Conservation (phyloP, 2,797 vertebrate genomes). For the Melanotaenia pygmaea region DNA sequence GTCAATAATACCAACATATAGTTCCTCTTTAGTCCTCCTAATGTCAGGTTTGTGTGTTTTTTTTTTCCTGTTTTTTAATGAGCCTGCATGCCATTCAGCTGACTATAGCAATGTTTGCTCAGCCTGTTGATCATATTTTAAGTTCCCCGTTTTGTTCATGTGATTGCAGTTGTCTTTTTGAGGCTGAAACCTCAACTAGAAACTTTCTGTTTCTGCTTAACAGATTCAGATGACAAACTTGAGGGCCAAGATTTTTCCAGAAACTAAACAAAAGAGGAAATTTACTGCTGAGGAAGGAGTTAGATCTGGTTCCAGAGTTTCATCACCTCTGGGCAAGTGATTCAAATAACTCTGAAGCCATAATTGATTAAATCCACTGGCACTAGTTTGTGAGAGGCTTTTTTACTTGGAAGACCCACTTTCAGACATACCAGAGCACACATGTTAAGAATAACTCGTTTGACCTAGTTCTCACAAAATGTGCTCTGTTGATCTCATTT, state of each 20-base stretch:
- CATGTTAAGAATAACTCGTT: neutral
- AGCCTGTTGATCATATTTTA: neutral
- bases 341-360: neutral
- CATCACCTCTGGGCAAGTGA: slow-evolving; percentile 7
- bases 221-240: neutral
- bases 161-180: neutral
- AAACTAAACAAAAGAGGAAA: neutral
- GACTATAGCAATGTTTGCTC: neutral
- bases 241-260: neutral
- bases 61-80: neutral
- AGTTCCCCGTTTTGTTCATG: slow-evolving; percentile 28
- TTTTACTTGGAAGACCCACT: slow-evolving; percentile 9
- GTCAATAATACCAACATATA: slow-evolving; percentile 3
- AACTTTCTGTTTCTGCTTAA: no score
- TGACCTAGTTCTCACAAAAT: slow-evolving; percentile 14
- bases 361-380: slow-evolving; percentile 9
- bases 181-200: no score
- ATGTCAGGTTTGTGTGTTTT: slow-evolving; percentile 17
- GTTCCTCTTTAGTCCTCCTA: slow-evolving; percentile 31
- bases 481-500: neutral
- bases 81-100: neutral
- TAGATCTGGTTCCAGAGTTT: slow-evolving; percentile 2
- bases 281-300: neutral
- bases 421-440: neutral
- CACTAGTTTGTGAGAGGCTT: neutral